Conservation (phyloP, 2,797 vertebrate species). For the Coreius guichenoti region DNA sequence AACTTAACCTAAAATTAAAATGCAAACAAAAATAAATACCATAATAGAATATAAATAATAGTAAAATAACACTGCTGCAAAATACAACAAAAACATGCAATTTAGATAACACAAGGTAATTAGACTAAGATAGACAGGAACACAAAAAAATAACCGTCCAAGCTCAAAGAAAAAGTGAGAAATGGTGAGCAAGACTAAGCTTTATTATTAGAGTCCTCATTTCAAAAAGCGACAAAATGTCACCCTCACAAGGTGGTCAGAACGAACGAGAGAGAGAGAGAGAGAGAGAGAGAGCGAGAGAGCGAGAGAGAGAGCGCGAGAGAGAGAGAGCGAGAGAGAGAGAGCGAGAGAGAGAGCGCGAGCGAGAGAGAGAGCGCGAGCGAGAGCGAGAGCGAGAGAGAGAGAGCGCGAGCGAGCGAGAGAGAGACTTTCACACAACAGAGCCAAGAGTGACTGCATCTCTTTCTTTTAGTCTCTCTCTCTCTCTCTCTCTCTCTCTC, state of each 20-base stretch:
- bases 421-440: constrained; percentile 29
- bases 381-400: not conserved
- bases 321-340: not conserved
- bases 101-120: not conserved
- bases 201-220: constrained; percentile 28
- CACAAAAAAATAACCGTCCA: not conserved
- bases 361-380: not conserved
- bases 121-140: not conserved
- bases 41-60: not conserved
- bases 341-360: not conserved
- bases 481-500: not conserved
- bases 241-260: constrained; percentile 38
- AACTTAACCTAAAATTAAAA: not conserved
- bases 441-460: constrained; percentile 8
- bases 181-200: not conserved
- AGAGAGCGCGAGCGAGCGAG: not conserved
- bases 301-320: not conserved
- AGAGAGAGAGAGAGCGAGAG: not conserved
- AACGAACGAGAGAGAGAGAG: not conserved
- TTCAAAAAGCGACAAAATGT: constrained; percentile 50
- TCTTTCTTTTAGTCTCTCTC: constrained; percentile 8
- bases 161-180: constrained; percentile 8
- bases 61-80: not conserved
- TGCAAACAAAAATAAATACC: not conserved
- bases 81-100: not conserved